Evolutionary conservation across 2,797 vertebrate genomes (phyloP).

Genomic region (Nyctibius grandis): DNA sequence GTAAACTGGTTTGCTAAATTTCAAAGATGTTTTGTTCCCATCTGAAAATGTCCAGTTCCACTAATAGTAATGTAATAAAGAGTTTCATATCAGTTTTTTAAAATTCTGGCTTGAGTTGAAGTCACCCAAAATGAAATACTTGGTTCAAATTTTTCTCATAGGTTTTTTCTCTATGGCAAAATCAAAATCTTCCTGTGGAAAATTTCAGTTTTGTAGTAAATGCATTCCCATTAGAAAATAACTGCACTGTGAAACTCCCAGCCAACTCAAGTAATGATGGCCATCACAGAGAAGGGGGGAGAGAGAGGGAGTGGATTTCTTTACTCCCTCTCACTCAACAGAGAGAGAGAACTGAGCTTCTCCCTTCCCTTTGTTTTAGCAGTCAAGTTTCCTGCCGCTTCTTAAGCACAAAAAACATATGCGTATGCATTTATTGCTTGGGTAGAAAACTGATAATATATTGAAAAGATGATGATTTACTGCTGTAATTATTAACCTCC

Average conservation of each 20-base stretch:
- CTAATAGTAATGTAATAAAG: neutral
- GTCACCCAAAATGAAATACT: conserved; percentile 46
- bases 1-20: neutral
- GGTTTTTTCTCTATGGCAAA: conserved; percentile 27
- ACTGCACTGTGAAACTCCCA: neutral
- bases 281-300: neutral
- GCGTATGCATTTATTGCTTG: conserved; percentile 2
- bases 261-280: neutral
- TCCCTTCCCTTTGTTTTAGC: conserved; percentile 20
- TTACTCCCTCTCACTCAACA: neutral
- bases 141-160: conserved; percentile 37
- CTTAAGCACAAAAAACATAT: neutral
- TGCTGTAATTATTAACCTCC: conserved; percentile 40
- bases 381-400: neutral
- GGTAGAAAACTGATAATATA: conserved; percentile 52
- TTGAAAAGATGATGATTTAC: conserved; percentile 62
- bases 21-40: neutral
- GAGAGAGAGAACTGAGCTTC: neutral
- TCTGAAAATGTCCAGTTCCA: neutral
- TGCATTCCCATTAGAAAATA: conserved; percentile 30
- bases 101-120: neutral
- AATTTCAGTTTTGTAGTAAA: conserved; percentile 25
- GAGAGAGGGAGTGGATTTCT: neutral
- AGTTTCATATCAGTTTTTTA: neutral
- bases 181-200: conserved; percentile 45